Evolutionary conservation across 2,888 invertebrate genomes (phyloP).

Genomic region (Sarcophaga variegata): DNA sequence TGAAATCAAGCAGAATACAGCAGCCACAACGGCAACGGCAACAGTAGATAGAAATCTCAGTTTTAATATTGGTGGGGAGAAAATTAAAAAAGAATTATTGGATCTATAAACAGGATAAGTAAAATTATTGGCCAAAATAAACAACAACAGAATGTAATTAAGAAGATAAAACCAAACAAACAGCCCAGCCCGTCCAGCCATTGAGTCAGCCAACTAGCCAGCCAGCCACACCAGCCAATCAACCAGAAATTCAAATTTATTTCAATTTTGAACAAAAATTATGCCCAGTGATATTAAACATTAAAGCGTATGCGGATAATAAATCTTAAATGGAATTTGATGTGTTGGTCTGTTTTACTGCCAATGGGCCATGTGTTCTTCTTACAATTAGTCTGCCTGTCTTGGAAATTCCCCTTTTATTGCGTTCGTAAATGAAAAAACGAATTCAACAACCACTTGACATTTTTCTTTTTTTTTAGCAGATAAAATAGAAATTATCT

Average conservation of each 20-base stretch:
- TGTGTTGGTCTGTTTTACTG: background rate
- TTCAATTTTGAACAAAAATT: background rate
- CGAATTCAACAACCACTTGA: conserved; percentile 42
- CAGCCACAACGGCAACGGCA: background rate
- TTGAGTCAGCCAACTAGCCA: too few relatives aligned
- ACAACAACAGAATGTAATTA: conserved; percentile 61
- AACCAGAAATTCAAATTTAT: background rate
- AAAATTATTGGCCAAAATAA: conserved; percentile 65
- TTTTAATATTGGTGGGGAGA: conserved; percentile 42
- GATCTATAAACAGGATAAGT: conserved; percentile 62
- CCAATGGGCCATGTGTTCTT: conserved; percentile 44
- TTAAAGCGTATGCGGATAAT: conserved; percentile 2
- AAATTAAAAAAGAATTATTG: conserved; percentile 41
- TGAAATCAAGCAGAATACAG: conserved; percentile 25
- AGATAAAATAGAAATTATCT: conserved; percentile 56
- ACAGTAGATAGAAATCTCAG: conserved; percentile 59
- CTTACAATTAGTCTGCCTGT: background rate
- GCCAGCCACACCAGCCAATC: too few relatives aligned
- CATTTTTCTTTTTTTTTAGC: background rate
- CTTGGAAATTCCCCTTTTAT: background rate
- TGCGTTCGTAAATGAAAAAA: conserved; percentile 14
- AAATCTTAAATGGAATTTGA: background rate
- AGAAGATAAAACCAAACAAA: conserved; percentile 57
- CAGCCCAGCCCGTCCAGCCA: background rate
- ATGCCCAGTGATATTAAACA: conserved; percentile 47